These are phyloP conservation scores for Pelodytes ibericus DNA, from an alignment of 2,797 vertebrate genomes.

Conservation along the genomic window DNA sequence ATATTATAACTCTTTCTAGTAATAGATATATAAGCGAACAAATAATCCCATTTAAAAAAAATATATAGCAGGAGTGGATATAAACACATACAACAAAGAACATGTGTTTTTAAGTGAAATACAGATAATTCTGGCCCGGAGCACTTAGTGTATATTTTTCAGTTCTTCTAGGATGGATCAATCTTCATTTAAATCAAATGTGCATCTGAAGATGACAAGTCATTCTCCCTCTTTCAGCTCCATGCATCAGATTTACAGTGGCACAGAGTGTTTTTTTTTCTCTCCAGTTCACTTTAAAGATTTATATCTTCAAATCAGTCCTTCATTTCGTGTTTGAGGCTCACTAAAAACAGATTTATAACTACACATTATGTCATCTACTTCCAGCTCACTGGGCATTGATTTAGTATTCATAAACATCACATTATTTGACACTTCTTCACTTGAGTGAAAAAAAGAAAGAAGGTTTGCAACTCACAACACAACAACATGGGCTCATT, in stretches of 20 bases:
- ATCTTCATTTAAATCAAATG: conserved; percentile 47
- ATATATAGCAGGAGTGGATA: not conserved
- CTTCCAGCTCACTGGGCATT: conserved; percentile 75
- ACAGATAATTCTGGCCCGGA: conserved; percentile 7
- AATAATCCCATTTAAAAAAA: not conserved
- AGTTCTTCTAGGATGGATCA: conserved; percentile 21
- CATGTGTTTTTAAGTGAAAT: conserved; percentile 7
- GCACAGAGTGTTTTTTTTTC: conserved; percentile 9
- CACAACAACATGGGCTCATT: conserved; percentile 68
- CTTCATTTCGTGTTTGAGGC: conserved; percentile 40
- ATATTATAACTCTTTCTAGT: conserved; percentile 24
- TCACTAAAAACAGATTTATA: conserved; percentile 60
- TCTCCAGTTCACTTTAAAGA: conserved; percentile 39
- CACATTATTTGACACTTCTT: conserved; percentile 76
- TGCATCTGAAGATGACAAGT: conserved; percentile 36
- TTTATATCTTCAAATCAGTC: conserved; percentile 49
- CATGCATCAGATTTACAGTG: conserved; percentile 16
- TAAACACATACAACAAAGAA: not conserved
- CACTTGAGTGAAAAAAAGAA: conserved; percentile 66
- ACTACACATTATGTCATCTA: conserved; percentile 75
- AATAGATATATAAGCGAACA: not conserved
- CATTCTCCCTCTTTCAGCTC: conserved; percentile 1
- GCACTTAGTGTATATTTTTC: conserved; percentile 20
- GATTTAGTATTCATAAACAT: conserved; percentile 83
- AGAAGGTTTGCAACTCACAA: conserved; percentile 65